Evolutionary conservation across 1,140 invertebrate species (phyloP).

Genomic region (Pteromalus puparum): DNA sequence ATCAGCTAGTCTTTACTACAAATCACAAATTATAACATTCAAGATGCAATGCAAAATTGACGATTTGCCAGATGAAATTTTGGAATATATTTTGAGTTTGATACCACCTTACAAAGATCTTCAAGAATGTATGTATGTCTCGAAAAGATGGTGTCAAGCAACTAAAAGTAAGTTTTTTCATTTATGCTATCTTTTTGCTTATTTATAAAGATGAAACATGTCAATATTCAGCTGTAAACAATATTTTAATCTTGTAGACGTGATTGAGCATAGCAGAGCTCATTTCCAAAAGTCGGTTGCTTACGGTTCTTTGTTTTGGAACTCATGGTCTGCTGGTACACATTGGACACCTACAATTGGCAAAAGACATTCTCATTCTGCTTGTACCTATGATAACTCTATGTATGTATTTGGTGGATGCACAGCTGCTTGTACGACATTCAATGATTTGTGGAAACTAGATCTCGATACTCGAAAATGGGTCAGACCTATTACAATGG

Average conservation of each 20-base stretch:
- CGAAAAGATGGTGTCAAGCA: constrained; percentile 88
- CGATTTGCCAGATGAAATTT: constrained; percentile 91
- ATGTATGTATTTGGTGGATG: constrained; percentile 98
- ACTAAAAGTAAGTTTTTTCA: constrained; percentile 83
- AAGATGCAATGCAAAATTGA: constrained; percentile 77
- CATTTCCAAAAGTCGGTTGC: constrained; percentile 82
- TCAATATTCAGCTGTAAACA: background rate
- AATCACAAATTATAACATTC: constrained; percentile 17
- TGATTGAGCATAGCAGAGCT: constrained; percentile 80
- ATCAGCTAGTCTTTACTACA: background rate
- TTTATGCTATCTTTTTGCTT: constrained; percentile 22
- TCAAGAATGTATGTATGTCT: constrained; percentile 89
- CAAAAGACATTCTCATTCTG: constrained; percentile 94
- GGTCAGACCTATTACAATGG: constrained; percentile 87
- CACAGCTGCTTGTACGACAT: constrained; percentile 94
- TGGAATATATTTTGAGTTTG: constrained; percentile 93
- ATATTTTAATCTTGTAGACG: constrained; percentile 76
- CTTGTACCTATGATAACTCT: constrained; percentile 87
- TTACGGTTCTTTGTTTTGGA: constrained; percentile 83
- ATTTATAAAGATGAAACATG: background rate
- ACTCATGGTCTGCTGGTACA: constrained; percentile 74
- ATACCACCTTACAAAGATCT: constrained; percentile 94
- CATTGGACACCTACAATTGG: constrained; percentile 84
- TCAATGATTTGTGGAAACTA: constrained; percentile 97
- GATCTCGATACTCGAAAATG: constrained; percentile 91